Evolutionary conservation across 2,797 vertebrate species (phyloP).

Genomic region (Galagoides demidoff): DNA sequence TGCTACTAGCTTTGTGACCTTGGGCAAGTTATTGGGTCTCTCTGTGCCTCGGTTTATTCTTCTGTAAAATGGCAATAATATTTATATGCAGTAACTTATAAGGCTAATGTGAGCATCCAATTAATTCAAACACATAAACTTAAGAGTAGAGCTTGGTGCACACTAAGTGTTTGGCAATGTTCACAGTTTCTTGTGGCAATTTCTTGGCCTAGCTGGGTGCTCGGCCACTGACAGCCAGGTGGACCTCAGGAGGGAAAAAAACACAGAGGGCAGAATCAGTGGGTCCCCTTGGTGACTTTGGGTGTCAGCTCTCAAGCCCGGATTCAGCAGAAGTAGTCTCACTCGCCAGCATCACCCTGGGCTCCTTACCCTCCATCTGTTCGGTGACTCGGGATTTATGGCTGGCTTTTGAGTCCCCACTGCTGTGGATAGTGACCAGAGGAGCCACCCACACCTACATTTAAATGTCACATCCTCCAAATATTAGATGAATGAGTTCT

Average conservation of each 20-base stretch:
- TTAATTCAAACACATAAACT: background rate
- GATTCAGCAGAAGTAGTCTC: background rate
- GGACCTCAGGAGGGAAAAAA: background rate
- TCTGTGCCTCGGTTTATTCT: background rate
- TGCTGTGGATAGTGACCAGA: background rate
- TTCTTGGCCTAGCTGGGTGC: background rate
- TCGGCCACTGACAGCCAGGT: background rate
- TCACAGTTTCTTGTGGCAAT: too few relatives aligned
- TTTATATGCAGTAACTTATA: background rate
- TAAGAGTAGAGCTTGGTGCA: background rate
- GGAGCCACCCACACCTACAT: background rate
- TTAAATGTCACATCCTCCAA: background rate
- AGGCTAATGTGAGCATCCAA: background rate
- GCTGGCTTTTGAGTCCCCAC: background rate
- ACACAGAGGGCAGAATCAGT: background rate
- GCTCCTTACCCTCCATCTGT: background rate
- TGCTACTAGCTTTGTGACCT: background rate
- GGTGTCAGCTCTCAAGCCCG: background rate
- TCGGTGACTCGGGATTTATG: background rate
- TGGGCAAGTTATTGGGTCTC: background rate
- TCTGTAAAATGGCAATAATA: background rate
- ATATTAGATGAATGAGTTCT: background rate
- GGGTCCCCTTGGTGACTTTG: background rate
- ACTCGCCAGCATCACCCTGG: rapidly evolving
- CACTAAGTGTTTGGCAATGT: background rate